Percentiles rank a stretch among this genome's conserved stretches.
These are phyloP conservation scores for Betta splendens DNA, from an alignment of 2,797 vertebrate species.

Conservation along the genomic window DNA sequence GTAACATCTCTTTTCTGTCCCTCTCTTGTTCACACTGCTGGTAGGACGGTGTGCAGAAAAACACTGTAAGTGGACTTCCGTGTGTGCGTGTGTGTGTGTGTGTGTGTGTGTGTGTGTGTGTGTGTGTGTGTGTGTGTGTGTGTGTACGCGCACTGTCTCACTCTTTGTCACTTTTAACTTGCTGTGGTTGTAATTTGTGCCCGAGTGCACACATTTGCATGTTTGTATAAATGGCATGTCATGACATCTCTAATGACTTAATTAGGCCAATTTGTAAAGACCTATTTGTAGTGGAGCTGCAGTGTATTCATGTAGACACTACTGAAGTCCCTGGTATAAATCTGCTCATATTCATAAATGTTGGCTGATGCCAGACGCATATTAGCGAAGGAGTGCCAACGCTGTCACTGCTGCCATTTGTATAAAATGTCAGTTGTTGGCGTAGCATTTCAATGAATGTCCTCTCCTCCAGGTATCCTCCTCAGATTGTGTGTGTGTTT, in stretches of 20 bases:
- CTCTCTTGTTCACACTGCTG: slow-evolving; percentile 36
- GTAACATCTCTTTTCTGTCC: slow-evolving; percentile 46
- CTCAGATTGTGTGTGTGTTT: slow-evolving; percentile 32
- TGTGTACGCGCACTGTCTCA: slow-evolving; percentile 10
- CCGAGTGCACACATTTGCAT: slow-evolving; percentile 40
- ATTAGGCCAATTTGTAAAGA: slow-evolving; percentile 67
- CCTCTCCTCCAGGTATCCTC: slow-evolving; percentile 58
- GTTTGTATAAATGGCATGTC: slow-evolving; percentile 50
- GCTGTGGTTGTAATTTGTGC: slow-evolving; percentile 26
- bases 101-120: slow-evolving; percentile 14
- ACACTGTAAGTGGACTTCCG: slow-evolving; percentile 71
- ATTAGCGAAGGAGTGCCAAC: slow-evolving; percentile 32
- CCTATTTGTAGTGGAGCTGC: slow-evolving; percentile 33
- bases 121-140: slow-evolving; percentile 13
- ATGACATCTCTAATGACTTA: slow-evolving; percentile 65
- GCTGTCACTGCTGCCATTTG: slow-evolving; percentile 58
- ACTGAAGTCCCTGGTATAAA: slow-evolving; percentile 45
- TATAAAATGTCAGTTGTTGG: slow-evolving; percentile 56
- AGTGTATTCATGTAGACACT: slow-evolving; percentile 40
- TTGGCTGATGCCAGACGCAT: slow-evolving; percentile 37
- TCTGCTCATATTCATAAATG: slow-evolving; percentile 47
- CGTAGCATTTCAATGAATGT: slow-evolving; percentile 49
- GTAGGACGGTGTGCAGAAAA: slow-evolving; percentile 51
- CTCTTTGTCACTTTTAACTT: slow-evolving; percentile 26
- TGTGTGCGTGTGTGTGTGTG: slow-evolving; percentile 16